Conservation (phyloP, 2,888 invertebrate species). For the Idaea dimidiata region DNA sequence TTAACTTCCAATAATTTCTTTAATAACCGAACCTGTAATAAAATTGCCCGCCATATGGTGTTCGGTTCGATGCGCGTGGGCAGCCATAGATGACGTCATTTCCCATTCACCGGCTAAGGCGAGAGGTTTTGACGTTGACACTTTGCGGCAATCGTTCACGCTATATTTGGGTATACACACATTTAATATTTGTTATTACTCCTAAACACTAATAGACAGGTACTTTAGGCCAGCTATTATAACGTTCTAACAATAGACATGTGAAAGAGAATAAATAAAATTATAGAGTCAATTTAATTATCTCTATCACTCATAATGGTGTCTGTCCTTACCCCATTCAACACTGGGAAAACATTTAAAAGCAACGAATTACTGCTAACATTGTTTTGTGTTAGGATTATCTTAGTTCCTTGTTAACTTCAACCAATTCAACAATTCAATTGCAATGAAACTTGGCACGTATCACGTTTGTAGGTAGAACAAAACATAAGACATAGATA, state of each 20-base stretch:
- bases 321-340: no score
- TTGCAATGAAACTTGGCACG: no score
- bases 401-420: no score
- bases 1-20: background rate
- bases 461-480: no score
- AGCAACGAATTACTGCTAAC: no score
- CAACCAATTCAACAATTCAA: no score
- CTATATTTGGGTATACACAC: slow-evolving; percentile 33
- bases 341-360: no score
- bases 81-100: slow-evolving; percentile 55
- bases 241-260: background rate
- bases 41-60: slow-evolving; percentile 46
- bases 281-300: no score
- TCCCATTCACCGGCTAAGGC: slow-evolving; percentile 51
- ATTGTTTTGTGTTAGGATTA: no score
- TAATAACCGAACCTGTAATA: background rate
- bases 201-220: background rate
- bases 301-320: no score
- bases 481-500: no score
- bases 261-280: background rate
- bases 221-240: background rate
- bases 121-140: slow-evolving; percentile 16
- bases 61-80: slow-evolving; percentile 41
- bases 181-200: background rate
- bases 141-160: slow-evolving; percentile 3